Percentiles rank a stretch among this genome's conserved stretches.
These are phyloP conservation scores for Graphium colonna DNA, from an alignment of 2,888 invertebrate genomes.

Conservation along the genomic window DNA sequence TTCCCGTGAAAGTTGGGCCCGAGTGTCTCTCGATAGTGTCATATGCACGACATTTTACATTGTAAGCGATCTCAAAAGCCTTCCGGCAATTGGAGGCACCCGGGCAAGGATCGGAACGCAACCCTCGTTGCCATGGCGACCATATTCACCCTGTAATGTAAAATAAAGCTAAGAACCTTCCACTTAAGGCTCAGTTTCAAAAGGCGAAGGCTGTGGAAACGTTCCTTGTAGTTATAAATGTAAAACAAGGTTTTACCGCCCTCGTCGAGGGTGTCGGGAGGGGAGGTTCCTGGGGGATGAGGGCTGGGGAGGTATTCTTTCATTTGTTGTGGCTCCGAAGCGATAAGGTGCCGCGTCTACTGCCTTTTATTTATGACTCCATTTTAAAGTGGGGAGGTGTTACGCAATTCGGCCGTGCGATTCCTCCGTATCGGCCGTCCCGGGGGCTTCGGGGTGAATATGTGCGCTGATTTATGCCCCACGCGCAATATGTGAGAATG, in stretches of 20 bases:
- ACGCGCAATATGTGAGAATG: slow-evolving; percentile 1
- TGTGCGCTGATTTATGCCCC: slow-evolving; percentile 34
- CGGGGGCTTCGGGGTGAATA: slow-evolving; percentile 34
- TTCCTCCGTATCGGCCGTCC: slow-evolving; percentile 42
- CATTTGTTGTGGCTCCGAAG: slow-evolving; percentile 62
- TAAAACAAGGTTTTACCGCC: slow-evolving; percentile 68
- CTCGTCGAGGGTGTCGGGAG: slow-evolving; percentile 38
- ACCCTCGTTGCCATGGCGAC: slow-evolving; percentile 59
- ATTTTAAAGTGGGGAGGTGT: slow-evolving; percentile 73
- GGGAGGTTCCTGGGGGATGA: slow-evolving; percentile 30
- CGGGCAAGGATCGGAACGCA: slow-evolving; percentile 59
- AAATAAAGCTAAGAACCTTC: slow-evolving; percentile 32
- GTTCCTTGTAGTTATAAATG: slow-evolving; percentile 77
- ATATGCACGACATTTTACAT: slow-evolving; percentile 31
- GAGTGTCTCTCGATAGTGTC: not conserved
- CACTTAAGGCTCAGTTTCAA: slow-evolving; percentile 34
- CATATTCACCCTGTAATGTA: slow-evolving; percentile 25
- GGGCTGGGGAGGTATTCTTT: slow-evolving; percentile 57
- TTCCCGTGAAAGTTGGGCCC: not conserved
- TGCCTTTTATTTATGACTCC: slow-evolving; percentile 77
- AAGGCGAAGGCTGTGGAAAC: slow-evolving; percentile 35
- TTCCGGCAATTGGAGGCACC: slow-evolving; percentile 58
- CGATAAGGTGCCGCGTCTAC: slow-evolving; percentile 64
- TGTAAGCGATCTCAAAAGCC: slow-evolving; percentile 53
- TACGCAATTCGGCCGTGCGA: slow-evolving; percentile 61